A percentile compares a stretch with the other conserved stretches of the same genome.
These are phyloP conservation scores for Bombus ignitus DNA, from an alignment of 1,140 invertebrate genomes.

Conservation along the genomic window DNA sequence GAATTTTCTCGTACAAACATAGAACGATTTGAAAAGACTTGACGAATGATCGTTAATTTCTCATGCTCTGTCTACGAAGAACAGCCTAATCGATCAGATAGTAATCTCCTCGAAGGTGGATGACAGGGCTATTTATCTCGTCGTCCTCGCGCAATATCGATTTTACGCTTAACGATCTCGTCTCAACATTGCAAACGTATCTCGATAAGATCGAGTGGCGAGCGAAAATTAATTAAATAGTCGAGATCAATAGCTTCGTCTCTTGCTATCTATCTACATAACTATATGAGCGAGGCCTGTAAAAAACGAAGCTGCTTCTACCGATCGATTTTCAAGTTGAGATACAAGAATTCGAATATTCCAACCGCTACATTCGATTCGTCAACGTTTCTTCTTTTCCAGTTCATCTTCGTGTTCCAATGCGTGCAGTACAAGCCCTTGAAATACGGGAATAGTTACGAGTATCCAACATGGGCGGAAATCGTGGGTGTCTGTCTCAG, in stretches of 20 bases:
- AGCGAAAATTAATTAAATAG: not conserved
- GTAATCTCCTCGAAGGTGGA: not conserved
- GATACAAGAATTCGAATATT: no score
- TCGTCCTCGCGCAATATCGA: not conserved
- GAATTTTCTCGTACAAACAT: no score
- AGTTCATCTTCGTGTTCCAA: conserved; percentile 89
- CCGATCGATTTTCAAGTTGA: no score
- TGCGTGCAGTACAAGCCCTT: conserved; percentile 87
- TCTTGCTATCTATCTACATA: rapidly evolving
- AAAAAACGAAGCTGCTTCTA: no score
- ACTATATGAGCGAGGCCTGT: no score
- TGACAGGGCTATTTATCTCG: not conserved
- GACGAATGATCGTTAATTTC: not conserved
- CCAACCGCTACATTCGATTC: no score
- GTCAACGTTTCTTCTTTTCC: conserved; percentile 34
- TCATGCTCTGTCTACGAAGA: not conserved
- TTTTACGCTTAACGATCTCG: not conserved
- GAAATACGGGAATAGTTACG: conserved; percentile 86
- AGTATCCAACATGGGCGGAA: conserved; percentile 90
- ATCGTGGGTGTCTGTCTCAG: conserved; percentile 88
- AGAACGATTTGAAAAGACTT: no score
- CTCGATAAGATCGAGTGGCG: not conserved
- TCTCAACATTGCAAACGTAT: not conserved
- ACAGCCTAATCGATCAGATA: not conserved
- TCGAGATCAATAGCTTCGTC: not conserved